These are phyloP conservation scores for Pseudocheirus occidentalis DNA, from an alignment of 2,797 vertebrate species.

Conservation along the genomic window DNA sequence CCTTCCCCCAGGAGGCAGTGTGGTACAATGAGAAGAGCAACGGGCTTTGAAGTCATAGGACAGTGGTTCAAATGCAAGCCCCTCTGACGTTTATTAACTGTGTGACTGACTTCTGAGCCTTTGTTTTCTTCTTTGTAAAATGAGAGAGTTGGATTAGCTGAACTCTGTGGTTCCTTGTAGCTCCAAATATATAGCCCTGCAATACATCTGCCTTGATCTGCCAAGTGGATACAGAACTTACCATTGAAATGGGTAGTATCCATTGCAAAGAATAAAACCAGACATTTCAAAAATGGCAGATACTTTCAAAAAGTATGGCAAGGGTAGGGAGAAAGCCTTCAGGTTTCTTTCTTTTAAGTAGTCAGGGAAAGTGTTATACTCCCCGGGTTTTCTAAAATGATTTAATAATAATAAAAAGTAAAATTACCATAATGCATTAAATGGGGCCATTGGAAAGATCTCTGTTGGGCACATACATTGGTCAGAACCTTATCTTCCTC, in stretches of 20 bases:
- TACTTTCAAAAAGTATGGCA: conserved; percentile 8
- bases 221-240: conserved; percentile 3
- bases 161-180: background rate
- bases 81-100: background rate
- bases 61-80: background rate
- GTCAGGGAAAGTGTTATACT: background rate
- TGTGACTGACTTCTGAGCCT: background rate
- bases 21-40: background rate
- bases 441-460: background rate
- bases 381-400: background rate
- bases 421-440: background rate
- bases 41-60: background rate
- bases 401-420: background rate
- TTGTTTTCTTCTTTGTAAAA: background rate
- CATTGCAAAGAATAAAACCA: conserved; percentile 28
- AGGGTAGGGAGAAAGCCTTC: background rate
- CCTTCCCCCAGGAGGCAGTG: background rate
- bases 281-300: conserved; percentile 16
- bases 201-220: conserved; percentile 14
- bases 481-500: conserved; percentile 15
- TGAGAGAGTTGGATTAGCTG: background rate
- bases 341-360: conserved; percentile 5
- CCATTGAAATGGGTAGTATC: background rate
- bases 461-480: background rate
- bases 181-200: background rate